Percentiles rank a stretch among this genome's conserved stretches.
Conservation (phyloP, 1,140 invertebrate genomes). For the Asbolus verrucosus region DNA sequence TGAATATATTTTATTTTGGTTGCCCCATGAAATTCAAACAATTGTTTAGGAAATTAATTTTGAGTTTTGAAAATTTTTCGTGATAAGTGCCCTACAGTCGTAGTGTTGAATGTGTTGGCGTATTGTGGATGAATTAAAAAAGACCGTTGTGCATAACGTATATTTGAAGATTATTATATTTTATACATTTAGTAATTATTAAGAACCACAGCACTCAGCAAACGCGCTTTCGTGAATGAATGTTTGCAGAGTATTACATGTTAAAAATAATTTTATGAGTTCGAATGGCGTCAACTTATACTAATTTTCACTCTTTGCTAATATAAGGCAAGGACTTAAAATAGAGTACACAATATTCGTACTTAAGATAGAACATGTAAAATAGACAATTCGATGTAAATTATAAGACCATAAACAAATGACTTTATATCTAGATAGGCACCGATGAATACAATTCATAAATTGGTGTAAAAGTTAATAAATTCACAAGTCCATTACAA, state of each 20-base stretch:
- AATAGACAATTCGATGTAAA: conserved; percentile 43
- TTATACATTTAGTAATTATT: conserved; percentile 40
- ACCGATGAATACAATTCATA: conserved; percentile 43
- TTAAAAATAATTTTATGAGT: conserved; percentile 42
- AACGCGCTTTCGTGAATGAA: conserved; percentile 4
- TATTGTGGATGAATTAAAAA: not conserved
- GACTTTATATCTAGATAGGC: conserved; percentile 34
- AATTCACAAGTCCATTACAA: conserved; percentile 39
- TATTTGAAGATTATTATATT: conserved; percentile 35
- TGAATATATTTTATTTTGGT: too few relatives aligned
- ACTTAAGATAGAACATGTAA: conserved; percentile 39
- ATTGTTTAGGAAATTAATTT: too few relatives aligned
- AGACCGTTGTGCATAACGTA: conserved; percentile 13
- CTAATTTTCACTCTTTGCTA: conserved; percentile 43
- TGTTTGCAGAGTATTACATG: conserved; percentile 30
- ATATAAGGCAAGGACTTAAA: conserved; percentile 45
- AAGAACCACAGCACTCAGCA: conserved; percentile 35
- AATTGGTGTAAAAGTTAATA: conserved; percentile 34
- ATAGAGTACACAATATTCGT: conserved; percentile 35
- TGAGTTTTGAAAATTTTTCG: not conserved
- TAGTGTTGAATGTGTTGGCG: too few relatives aligned
- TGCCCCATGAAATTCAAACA: too few relatives aligned
- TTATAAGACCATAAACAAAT: conserved; percentile 40
- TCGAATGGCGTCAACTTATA: conserved; percentile 37
- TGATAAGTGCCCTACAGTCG: too few relatives aligned